These are phyloP conservation scores for Nemoura dubitans DNA, from an alignment of 2,888 invertebrate genomes.

Conservation along the genomic window DNA sequence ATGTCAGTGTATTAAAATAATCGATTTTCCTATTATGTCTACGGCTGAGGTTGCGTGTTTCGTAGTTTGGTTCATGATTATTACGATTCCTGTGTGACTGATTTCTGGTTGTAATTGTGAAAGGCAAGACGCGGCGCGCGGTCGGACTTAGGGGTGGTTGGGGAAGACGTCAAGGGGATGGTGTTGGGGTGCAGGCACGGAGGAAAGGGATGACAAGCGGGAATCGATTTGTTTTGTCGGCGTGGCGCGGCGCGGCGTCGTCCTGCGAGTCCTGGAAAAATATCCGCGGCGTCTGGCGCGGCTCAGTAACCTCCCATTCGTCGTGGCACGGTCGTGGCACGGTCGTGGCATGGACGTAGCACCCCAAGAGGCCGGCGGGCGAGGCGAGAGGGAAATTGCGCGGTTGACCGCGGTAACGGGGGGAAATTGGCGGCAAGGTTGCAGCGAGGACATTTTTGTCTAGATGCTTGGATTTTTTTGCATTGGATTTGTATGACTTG, in stretches of 20 bases:
- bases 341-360: too few species aligned
- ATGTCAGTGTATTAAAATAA: conserved; percentile 7
- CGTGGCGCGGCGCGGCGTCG: conserved; percentile 19
- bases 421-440: too few species aligned
- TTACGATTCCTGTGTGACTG: conserved; percentile 26
- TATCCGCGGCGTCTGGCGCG: conserved; percentile 30
- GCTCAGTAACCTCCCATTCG: conserved; percentile 36
- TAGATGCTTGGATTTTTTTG: too few species aligned
- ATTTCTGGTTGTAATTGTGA: conserved; percentile 27
- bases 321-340: neutral
- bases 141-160: neutral
- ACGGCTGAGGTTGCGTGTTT: neutral
- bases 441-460: too few species aligned
- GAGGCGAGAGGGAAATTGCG: too few species aligned
- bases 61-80: neutral
- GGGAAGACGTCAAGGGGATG: conserved; percentile 37
- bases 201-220: neutral
- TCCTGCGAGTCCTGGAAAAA: conserved; percentile 35
- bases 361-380: too few species aligned
- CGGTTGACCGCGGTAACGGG: too few species aligned
- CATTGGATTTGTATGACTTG: too few species aligned
- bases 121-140: conserved; percentile 30
- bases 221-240: conserved; percentile 48
- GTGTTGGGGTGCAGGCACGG: conserved; percentile 17
- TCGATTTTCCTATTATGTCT: neutral